These are phyloP conservation scores for Sorex maritimensis DNA, from an alignment of 2,797 vertebrate species.

Conservation along the genomic window DNA sequence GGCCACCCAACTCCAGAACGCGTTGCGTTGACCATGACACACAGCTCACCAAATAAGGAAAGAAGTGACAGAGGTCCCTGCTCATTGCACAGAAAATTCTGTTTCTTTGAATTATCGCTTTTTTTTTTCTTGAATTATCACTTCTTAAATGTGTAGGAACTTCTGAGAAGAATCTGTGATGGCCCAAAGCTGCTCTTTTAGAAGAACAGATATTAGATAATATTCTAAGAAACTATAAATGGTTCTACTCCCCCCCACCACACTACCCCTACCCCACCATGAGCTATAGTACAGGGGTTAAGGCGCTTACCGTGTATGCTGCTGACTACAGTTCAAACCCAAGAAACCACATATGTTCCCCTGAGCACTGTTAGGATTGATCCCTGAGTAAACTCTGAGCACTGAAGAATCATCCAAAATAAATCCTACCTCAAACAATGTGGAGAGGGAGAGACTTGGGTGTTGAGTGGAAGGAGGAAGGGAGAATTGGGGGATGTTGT, in stretches of 20 bases:
- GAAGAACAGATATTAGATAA: background rate
- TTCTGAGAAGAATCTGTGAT: background rate
- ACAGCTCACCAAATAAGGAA: background rate
- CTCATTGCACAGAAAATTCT: background rate
- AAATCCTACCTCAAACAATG: no score
- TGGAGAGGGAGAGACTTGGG: background rate
- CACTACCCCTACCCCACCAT: no score
- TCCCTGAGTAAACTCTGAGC: no score
- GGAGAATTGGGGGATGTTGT: background rate
- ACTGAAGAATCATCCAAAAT: no score
- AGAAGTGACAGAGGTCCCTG: no score
- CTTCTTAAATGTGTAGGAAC: slow-evolving; percentile 16
- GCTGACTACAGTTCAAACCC: no score
- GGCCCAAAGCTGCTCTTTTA: background rate
- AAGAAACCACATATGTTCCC: no score
- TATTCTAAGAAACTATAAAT: background rate
- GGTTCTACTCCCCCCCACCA: no score
- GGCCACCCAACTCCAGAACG: background rate
- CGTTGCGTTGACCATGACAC: background rate
- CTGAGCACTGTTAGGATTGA: no score
- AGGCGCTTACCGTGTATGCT: no score
- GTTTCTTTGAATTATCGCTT: slow-evolving; percentile 17
- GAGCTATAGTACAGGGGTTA: no score
- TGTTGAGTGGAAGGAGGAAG: background rate
- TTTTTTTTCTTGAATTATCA: slow-evolving; percentile 9